Percentiles rank a stretch among this genome's conserved stretches.
phyloP scores from a whole-genome alignment of 2,888 invertebrate genomes.

The Ypsolopha sequella region DNA sequence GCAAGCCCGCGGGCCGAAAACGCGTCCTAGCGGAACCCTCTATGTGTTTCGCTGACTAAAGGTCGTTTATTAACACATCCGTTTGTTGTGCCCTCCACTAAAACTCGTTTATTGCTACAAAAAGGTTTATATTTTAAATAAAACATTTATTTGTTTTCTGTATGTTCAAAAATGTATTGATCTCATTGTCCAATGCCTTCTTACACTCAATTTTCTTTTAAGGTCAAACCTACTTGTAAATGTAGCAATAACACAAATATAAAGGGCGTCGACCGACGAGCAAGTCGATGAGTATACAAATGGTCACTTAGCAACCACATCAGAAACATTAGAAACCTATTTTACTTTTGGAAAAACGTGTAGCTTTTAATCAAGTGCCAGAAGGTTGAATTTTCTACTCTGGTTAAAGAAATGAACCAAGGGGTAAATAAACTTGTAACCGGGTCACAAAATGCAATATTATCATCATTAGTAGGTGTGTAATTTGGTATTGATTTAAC shows the following conservation, averaged over 20 bases:
- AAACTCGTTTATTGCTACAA: too few species aligned
- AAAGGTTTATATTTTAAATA: too few species aligned
- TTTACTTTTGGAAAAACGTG: background rate
- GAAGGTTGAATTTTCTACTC: constrained; percentile 17
- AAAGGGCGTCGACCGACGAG: constrained; percentile 30
- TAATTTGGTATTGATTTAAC: background rate
- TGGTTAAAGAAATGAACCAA: background rate
- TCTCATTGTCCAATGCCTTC: too few species aligned
- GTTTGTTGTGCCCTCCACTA: too few species aligned
- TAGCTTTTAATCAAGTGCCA: constrained; percentile 14
- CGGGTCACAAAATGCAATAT: constrained; percentile 30
- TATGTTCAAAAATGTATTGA: too few species aligned
- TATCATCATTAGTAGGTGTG: background rate
- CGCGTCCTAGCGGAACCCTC: constrained; percentile 26
- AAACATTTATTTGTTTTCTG: too few species aligned
- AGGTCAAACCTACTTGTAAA: too few species aligned
- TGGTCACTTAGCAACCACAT: constrained; percentile 41
- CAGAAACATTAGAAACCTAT: constrained; percentile 19
- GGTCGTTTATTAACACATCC: constrained; percentile 13
- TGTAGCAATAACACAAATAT: background rate
- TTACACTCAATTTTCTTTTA: too few species aligned
- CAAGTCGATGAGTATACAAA: constrained; percentile 17
- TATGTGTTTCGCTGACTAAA: constrained; percentile 43
- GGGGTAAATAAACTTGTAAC: constrained; percentile 13
- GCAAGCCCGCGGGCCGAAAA: constrained; percentile 26